Percentiles rank a stretch among this genome's conserved stretches.
These are phyloP conservation scores for Stichopus chloronotus DNA, from an alignment of 35 echinoderm and acorn worm genomes.

Conservation along the genomic window DNA sequence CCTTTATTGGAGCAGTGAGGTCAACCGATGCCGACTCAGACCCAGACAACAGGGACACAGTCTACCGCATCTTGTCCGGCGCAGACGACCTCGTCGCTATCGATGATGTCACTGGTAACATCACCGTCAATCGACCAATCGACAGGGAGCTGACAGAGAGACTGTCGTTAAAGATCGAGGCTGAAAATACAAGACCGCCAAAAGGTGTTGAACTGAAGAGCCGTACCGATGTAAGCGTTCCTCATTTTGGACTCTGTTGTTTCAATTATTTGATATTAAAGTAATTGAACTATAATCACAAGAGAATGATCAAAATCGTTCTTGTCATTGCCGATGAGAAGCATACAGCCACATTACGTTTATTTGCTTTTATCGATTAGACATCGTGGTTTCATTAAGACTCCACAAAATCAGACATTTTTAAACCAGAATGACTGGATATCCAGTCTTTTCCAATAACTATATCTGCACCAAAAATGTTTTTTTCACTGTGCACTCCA, in stretches of 20 bases:
- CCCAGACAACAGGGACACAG: slow-evolving; percentile 41
- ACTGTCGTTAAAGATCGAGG: slow-evolving; percentile 13
- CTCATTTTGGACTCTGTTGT: not conserved
- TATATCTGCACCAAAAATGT: no score
- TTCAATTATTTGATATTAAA: not conserved
- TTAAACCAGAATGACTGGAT: not conserved
- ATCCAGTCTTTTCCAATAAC: no score
- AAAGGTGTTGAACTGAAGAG: slow-evolving; percentile 26
- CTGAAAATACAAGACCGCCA: slow-evolving; percentile 27
- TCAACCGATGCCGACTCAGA: not conserved
- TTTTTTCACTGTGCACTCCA: no score
- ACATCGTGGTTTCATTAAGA: no score
- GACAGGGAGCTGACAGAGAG: slow-evolving; percentile 7
- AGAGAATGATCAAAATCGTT: no score
- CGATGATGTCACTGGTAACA: slow-evolving; percentile 17
- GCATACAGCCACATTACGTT: no score
- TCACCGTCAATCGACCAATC: slow-evolving; percentile 9
- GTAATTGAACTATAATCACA: no score
- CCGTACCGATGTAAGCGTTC: slow-evolving; percentile 23
- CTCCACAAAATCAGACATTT: not conserved
- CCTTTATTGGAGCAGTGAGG: slow-evolving; percentile 20
- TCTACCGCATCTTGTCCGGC: slow-evolving; percentile 29
- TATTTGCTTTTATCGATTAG: no score
- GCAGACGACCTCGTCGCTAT: not conserved
- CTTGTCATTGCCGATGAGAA: no score